A percentile compares a stretch with the other conserved stretches of the same genome.
Conservation (phyloP, 1,140 invertebrate species). For the Heliothis virescens region DNA sequence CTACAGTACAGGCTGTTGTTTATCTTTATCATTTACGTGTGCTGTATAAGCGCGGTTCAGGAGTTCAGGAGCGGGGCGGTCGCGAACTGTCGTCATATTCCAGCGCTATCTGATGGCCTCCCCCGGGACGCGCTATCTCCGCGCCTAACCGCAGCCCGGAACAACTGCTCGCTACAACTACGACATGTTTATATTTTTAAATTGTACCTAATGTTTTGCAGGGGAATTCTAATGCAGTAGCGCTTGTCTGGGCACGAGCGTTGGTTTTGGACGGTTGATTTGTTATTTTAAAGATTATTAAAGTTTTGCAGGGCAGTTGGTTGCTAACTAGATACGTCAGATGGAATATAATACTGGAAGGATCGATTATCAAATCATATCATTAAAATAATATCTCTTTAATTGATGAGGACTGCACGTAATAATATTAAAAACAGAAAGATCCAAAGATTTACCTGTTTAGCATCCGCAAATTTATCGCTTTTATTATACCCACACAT, state of each 20-base stretch:
- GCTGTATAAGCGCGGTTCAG: conserved; percentile 21
- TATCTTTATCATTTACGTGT: conserved; percentile 52
- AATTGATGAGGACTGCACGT: background rate
- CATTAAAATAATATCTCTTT: background rate
- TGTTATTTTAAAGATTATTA: background rate
- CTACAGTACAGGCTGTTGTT: conserved; percentile 41
- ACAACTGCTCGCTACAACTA: conserved; percentile 41
- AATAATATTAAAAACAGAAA: background rate
- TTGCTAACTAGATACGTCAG: too few species aligned
- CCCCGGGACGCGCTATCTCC: conserved; percentile 56
- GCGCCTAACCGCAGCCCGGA: conserved; percentile 42
- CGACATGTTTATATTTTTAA: conserved; percentile 50
- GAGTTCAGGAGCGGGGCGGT: conserved; percentile 43
- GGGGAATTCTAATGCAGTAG: conserved; percentile 10
- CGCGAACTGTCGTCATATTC: conserved; percentile 75
- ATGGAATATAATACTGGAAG: too few species aligned
- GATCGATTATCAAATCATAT: background rate
- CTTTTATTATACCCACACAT: conserved; percentile 25
- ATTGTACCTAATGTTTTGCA: conserved; percentile 35
- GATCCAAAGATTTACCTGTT: conserved; percentile 22
- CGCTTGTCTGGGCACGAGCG: background rate
- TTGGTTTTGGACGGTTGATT: background rate
- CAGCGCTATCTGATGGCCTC: conserved; percentile 68
- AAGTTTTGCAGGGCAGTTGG: too few species aligned
- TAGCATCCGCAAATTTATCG: conserved; percentile 28